Evolutionary conservation across 1,140 invertebrate genomes (phyloP).

Genomic region (Hydropsyche tenuis): DNA sequence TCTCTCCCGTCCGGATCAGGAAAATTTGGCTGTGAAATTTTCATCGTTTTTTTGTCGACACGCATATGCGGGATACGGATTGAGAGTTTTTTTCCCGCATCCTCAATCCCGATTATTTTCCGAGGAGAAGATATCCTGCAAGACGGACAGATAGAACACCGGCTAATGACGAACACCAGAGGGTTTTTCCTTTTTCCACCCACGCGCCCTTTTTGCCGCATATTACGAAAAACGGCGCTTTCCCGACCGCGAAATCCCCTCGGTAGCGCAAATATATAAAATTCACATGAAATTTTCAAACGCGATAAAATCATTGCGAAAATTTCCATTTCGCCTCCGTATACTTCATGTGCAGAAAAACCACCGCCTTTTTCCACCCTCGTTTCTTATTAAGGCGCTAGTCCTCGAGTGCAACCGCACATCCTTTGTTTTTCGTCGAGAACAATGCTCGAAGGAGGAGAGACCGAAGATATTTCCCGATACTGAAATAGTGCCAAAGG

Average conservation of each 20-base stretch:
- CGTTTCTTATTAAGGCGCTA: background rate
- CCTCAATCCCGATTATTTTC: slow-evolving; percentile 2
- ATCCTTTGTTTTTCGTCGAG: too few species aligned
- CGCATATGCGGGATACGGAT: slow-evolving; percentile 2
- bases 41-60: slow-evolving; percentile 19
- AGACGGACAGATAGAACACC: slow-evolving; percentile 21
- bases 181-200: too few species aligned
- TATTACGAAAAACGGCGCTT: too few species aligned
- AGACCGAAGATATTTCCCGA: background rate
- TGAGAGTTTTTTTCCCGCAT: slow-evolving; percentile 18
- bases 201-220: too few species aligned
- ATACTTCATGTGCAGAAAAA: slow-evolving; percentile 8
- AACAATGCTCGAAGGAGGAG: background rate
- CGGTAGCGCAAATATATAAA: too few species aligned
- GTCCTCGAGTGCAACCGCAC: too few species aligned
- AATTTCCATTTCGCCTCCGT: too few species aligned
- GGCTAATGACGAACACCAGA: slow-evolving; percentile 34
- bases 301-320: too few species aligned
- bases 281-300: too few species aligned
- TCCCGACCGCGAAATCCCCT: too few species aligned
- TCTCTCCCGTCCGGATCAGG: background rate
- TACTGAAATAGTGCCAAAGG: too few species aligned
- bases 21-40: slow-evolving; percentile 26
- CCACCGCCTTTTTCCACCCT: too few species aligned
- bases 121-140: background rate